Conservation (phyloP, 2,113 vertebrate genomes). For the Onychostoma macrolepis region DNA sequence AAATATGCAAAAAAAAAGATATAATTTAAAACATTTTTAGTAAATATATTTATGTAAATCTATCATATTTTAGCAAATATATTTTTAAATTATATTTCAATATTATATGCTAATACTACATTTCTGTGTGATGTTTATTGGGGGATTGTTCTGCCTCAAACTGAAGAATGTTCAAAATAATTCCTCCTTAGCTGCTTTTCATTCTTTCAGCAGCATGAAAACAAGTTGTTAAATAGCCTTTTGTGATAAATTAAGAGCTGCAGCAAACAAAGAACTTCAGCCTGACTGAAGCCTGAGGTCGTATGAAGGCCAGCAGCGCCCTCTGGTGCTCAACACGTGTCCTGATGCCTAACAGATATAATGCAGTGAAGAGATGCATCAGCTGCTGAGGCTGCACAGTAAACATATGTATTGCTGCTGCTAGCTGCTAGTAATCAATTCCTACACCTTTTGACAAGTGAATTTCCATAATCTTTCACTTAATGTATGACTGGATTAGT, state of each 20-base stretch:
- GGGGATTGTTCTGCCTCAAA: background rate
- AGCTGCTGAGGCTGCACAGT: background rate
- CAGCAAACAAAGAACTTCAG: background rate
- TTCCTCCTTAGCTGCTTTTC: background rate
- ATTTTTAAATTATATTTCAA: too few species aligned
- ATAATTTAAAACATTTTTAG: too few species aligned
- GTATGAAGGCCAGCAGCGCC: background rate
- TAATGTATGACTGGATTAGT: background rate
- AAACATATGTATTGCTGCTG: background rate
- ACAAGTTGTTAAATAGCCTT: background rate
- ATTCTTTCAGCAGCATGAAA: background rate
- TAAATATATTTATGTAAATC: too few species aligned
- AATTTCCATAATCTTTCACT: background rate
- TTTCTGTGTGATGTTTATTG: background rate
- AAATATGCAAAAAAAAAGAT: too few species aligned
- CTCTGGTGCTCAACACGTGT: conserved; percentile 6
- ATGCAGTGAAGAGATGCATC: too few species aligned
- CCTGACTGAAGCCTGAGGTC: background rate
- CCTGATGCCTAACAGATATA: background rate
- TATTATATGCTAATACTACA: too few species aligned
- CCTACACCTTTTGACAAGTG: background rate
- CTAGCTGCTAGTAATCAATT: background rate
- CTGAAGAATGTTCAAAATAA: background rate
- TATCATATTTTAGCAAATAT: too few species aligned
- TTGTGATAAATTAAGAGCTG: background rate